Conservation (phyloP, 2,797 vertebrate species). For the Hozukius guyotensis region DNA sequence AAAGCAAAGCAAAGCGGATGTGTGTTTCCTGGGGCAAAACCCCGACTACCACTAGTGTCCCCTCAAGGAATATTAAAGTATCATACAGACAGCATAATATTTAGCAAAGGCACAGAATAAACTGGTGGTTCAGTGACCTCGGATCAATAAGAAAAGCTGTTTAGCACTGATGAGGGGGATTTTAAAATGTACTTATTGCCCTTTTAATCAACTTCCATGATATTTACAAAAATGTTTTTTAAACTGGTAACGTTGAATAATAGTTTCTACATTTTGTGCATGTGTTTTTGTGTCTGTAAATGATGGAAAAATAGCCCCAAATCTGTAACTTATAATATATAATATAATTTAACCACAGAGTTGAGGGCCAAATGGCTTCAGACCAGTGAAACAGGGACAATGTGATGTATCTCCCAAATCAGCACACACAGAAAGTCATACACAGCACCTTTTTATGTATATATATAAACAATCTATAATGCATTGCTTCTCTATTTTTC, state of each 20-base stretch:
- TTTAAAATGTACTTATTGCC: conserved; percentile 5
- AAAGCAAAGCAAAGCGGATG: conserved; percentile 70
- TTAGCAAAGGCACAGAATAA: conserved; percentile 53
- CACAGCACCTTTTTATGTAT: conserved; percentile 59
- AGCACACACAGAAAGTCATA: conserved; percentile 60
- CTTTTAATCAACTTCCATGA: conserved; percentile 1
- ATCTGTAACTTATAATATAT: conserved; percentile 20
- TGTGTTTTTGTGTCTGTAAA: conserved; percentile 13
- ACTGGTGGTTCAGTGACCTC: not conserved
- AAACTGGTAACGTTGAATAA: conserved; percentile 18
- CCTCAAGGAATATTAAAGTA: conserved; percentile 42
- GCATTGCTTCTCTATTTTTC: conserved; percentile 46
- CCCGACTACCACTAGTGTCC: conserved; percentile 33
- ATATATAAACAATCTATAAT: conserved; percentile 44
- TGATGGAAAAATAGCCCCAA: conserved; percentile 6
- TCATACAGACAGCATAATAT: conserved; percentile 53
- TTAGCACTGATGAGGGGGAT: conserved; percentile 9
- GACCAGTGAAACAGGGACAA: conserved; percentile 41
- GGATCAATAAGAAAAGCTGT: conserved; percentile 16
- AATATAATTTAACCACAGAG: conserved; percentile 48
- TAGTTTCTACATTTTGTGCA: conserved; percentile 19
- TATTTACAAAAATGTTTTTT: conserved; percentile 17
- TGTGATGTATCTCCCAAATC: conserved; percentile 47
- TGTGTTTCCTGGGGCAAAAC: conserved; percentile 55
- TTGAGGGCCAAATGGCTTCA: conserved; percentile 28